Conservation (phyloP, 1,140 invertebrate species). For the Brachionus manjavacas region DNA sequence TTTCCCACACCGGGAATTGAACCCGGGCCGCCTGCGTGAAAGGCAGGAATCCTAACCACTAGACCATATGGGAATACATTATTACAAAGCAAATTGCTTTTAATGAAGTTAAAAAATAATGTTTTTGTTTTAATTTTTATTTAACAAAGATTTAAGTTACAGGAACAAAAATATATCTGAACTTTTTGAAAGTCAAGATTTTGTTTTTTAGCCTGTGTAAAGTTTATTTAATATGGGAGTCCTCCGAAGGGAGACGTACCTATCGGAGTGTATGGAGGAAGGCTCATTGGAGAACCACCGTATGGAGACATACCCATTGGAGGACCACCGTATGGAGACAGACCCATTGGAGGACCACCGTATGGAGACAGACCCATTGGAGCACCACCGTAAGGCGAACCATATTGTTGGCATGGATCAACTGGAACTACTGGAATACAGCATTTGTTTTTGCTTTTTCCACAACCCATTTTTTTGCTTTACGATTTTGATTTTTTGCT, state of each 20-base stretch:
- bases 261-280: neutral
- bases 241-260: neutral
- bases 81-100: neutral
- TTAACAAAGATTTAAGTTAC: neutral
- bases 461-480: neutral
- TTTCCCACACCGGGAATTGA: neutral
- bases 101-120: neutral
- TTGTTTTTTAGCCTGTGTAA: neutral
- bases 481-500: neutral
- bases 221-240: neutral
- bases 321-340: neutral
- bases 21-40: neutral
- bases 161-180: neutral
- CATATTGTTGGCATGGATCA: neutral
- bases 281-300: neutral
- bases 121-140: neutral
- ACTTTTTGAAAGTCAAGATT: neutral
- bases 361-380: neutral
- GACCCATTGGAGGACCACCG: neutral
- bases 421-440: neutral
- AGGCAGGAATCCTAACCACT: neutral
- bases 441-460: neutral
- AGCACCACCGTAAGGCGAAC: neutral
- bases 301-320: neutral
- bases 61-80: neutral